Conservation (phyloP, 2,113 vertebrate genomes). For the Gulo gulo region DNA sequence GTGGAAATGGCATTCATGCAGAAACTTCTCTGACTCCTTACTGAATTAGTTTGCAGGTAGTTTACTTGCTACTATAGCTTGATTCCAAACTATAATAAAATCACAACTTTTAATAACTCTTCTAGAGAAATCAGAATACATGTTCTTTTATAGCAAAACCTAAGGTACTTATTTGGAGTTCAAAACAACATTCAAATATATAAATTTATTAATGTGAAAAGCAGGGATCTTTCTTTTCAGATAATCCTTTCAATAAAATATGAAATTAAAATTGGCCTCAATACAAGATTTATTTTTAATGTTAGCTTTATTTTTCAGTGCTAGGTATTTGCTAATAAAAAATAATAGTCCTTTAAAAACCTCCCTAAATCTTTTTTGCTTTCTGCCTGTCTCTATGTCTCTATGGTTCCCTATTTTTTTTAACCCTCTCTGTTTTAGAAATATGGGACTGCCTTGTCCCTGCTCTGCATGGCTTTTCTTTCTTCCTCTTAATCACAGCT, state of each 20-base stretch:
- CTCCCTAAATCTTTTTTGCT: background rate
- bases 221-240: background rate
- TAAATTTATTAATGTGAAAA: background rate
- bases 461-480: background rate
- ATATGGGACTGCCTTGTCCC: fast-evolving
- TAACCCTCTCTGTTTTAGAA: background rate
- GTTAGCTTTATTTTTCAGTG: background rate
- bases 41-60: background rate
- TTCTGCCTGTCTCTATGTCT: background rate
- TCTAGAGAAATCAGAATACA: background rate
- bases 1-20: background rate
- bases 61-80: background rate
- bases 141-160: background rate
- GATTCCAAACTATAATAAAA: background rate
- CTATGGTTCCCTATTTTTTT: background rate
- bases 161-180: background rate
- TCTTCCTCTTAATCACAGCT: background rate
- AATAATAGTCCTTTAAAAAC: background rate
- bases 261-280: background rate
- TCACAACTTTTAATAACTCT: background rate
- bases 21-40: background rate
- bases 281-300: background rate
- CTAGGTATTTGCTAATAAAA: background rate
- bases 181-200: background rate
- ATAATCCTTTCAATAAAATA: background rate